A percentile compares a stretch with the other conserved stretches of the same genome.
These are phyloP conservation scores for Spicauda simplicius DNA, from an alignment of 2,888 invertebrate genomes.

Conservation along the genomic window DNA sequence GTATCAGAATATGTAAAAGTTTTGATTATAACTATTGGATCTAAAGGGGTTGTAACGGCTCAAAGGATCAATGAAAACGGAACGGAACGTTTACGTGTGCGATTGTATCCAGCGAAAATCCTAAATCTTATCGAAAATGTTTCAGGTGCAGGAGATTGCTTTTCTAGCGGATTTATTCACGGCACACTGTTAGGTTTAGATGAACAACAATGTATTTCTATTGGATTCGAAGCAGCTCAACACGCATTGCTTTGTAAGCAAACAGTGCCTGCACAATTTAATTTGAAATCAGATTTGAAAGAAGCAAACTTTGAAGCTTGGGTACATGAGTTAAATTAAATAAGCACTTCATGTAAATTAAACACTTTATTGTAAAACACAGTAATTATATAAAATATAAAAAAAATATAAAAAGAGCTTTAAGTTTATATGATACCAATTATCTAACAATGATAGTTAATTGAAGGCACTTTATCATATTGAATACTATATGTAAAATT, in stretches of 20 bases:
- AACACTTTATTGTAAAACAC: neutral
- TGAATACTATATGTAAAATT: too few species aligned
- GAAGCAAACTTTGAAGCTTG: conserved; percentile 16
- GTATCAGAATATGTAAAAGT: conserved; percentile 81
- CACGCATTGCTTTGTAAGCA: conserved; percentile 83
- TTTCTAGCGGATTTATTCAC: conserved; percentile 88
- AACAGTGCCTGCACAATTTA: conserved; percentile 82
- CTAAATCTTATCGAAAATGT: conserved; percentile 86
- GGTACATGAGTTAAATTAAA: conserved; percentile 12
- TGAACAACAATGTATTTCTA: conserved; percentile 85
- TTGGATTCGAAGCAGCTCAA: conserved; percentile 87
- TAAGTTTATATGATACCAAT: too few species aligned
- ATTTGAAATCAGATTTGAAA: conserved; percentile 7
- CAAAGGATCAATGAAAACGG: conserved; percentile 51
- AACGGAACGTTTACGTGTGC: conserved; percentile 43
- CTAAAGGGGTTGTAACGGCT: conserved; percentile 84
- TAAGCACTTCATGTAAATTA: neutral
- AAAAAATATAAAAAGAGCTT: neutral
- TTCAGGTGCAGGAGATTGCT: conserved; percentile 94
- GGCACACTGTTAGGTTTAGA: conserved; percentile 83
- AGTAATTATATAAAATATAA: neutral
- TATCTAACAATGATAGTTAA: neutral
- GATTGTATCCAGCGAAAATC: conserved; percentile 68
- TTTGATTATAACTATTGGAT: conserved; percentile 87
- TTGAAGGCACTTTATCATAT: too few species aligned